Base-by-base conservation (phyloP, 2,888 invertebrate genomes). In the Iselma pallidipennis region DNA sequence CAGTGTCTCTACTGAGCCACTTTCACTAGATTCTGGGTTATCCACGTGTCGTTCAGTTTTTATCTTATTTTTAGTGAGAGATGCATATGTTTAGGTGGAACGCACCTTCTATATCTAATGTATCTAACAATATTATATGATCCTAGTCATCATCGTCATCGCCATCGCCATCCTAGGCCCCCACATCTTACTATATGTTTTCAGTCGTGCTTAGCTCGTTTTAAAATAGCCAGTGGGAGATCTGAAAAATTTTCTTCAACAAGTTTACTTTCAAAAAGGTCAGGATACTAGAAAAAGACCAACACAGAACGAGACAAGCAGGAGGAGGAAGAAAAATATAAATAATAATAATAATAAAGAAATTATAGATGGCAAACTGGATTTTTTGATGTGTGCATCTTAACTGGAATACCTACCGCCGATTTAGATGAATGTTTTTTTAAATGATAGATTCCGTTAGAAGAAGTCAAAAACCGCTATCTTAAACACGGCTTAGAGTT, bases 1-100 rank as follows among this genome's bases (percentile, higher is more conserved):
- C 58, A 66, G 65, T 55, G 69, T 62, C 68, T 61, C 67, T 66
- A 68, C 59, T 63, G 70, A 65, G 71, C 73, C 74, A 75, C 75
- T 75, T 75, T 75, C 75, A 74, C 75, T 75, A 62, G 71, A 73
- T 75, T 74, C 74, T 75, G 68, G 75, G 75, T 75, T 75, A 75
- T 74, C 72, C 75, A 75, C 75, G 74, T 75, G 75, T 74, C 75
- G 69, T 63, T 62, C 60, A 58, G 64, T 66, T 71, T 73, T 72
- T 71, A 71, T 74, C 72, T 74, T 45, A 73, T 73, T 73, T 74
- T 74, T 74, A 74, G 72, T 68, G 60, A 64, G 61, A 66, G 61
- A 68, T 45, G 45, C 45, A 21, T 45, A 21, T 45, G 63, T 51
- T 51, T 19, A 59, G 59, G 59, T 55, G 63, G 58, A 63, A 59